Evolutionary conservation across 2,113 vertebrate genomes (phyloP).

Genomic region (Lamprotornis superbus): DNA sequence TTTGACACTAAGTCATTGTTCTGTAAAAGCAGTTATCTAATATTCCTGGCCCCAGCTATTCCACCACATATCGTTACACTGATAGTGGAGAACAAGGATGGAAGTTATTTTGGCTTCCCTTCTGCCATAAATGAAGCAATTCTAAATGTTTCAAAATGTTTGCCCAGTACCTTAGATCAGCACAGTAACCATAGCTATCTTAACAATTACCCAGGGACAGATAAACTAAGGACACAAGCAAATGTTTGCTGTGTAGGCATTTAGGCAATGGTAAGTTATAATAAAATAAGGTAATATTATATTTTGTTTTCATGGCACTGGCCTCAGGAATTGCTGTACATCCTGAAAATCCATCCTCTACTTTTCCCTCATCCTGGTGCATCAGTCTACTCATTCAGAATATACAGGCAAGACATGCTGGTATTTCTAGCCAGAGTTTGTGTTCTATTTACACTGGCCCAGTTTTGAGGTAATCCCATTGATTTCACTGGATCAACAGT

Average conservation of each 20-base stretch:
- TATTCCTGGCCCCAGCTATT: neutral
- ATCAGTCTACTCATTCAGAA: neutral
- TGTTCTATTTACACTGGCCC: neutral
- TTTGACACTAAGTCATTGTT: constrained; percentile 12
- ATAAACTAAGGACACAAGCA: constrained; percentile 40
- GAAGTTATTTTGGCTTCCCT: constrained; percentile 35
- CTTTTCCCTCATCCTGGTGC: neutral
- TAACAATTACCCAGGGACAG: constrained; percentile 51
- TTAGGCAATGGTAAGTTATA: constrained; percentile 26
- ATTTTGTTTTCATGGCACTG: neutral
- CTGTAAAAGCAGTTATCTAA: neutral
- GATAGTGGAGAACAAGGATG: neutral
- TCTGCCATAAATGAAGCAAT: constrained; percentile 10
- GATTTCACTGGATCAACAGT: neutral
- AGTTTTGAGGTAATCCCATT: neutral
- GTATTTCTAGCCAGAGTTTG: neutral
- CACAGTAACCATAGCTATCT: constrained; percentile 15
- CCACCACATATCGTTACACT: neutral
- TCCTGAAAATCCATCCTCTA: neutral
- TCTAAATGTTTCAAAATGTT: constrained; percentile 23
- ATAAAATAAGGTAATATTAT: neutral
- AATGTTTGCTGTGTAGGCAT: constrained; percentile 20
- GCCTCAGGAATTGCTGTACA: neutral
- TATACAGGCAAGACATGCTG: neutral
- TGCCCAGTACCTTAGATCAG: constrained; percentile 31